Percentiles rank a stretch among this genome's conserved stretches.
Evolutionary conservation across 2,113 vertebrate genomes (phyloP).

Genomic region (Peromyscus maniculatus): DNA sequence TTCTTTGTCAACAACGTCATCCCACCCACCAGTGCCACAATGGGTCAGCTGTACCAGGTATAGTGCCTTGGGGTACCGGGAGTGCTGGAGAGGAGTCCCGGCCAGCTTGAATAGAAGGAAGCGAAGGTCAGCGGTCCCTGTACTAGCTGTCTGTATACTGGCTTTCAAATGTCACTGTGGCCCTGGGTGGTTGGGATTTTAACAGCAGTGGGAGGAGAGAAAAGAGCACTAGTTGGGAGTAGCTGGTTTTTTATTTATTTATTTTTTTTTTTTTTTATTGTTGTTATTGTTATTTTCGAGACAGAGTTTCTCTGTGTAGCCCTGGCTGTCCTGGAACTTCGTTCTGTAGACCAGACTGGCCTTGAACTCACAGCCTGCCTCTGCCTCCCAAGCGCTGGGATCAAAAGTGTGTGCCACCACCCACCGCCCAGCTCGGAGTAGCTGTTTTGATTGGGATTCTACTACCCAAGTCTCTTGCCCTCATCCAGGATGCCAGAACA

Average conservation of each 20-base stretch:
- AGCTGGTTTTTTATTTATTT: too few species aligned
- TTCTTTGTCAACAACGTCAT: constrained; percentile 99
- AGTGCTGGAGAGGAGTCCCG: not conserved
- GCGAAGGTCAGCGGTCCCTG: not conserved
- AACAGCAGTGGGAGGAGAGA: not conserved
- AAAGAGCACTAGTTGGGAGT: not conserved
- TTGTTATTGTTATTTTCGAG: too few species aligned
- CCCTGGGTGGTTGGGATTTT: not conserved
- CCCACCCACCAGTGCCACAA: constrained; percentile 96
- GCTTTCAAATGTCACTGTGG: not conserved
- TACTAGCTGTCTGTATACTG: not conserved
- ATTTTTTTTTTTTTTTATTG: too few species aligned
- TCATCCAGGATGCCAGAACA: not conserved
- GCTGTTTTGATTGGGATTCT: not conserved
- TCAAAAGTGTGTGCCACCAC: too few species aligned
- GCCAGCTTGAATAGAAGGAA: not conserved
- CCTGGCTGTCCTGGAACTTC: too few species aligned
- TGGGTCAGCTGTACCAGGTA: constrained; percentile 97
- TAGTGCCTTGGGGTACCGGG: not conserved
- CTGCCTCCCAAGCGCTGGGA: too few species aligned
- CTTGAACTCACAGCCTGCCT: too few species aligned
- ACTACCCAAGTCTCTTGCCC: too few species aligned
- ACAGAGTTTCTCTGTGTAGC: too few species aligned
- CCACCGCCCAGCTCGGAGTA: not conserved
- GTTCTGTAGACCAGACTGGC: too few species aligned